Evolutionary conservation across 2,888 invertebrate genomes (phyloP).

Genomic region (Trypoxylon attenuatum): DNA sequence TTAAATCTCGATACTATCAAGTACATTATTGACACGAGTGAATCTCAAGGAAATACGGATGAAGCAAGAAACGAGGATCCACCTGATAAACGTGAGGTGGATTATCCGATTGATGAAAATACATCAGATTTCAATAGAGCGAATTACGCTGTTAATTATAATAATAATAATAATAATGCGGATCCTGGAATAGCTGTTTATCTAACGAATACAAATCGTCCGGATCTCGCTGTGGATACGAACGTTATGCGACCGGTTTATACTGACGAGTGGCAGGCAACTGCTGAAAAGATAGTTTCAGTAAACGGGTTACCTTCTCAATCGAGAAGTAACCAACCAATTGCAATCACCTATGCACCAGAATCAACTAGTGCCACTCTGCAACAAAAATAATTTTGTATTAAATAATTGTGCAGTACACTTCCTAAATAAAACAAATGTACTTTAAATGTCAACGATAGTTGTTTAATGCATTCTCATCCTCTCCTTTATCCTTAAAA

Average conservation of each 20-base stretch:
- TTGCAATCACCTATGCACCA: too few relatives aligned
- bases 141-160: not conserved
- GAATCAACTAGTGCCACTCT: too few relatives aligned
- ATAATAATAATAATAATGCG: not conserved
- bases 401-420: too few relatives aligned
- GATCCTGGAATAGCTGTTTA: not conserved
- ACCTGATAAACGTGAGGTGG: not conserved
- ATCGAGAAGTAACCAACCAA: too few relatives aligned
- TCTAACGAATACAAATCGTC: slow-evolving; percentile 1
- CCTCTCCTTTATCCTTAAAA: too few relatives aligned
- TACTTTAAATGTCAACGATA: too few relatives aligned
- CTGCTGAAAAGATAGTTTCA: slow-evolving; percentile 11
- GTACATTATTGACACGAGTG: not conserved
- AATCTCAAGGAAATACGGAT: not conserved
- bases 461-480: too few relatives aligned
- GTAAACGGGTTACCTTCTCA: not conserved
- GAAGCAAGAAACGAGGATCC: not conserved
- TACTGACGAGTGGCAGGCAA: slow-evolving; percentile 39
- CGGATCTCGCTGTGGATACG: slow-evolving; percentile 6
- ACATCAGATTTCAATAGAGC: not conserved
- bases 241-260: slow-evolving; percentile 3
- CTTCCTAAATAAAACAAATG: too few relatives aligned
- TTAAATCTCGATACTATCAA: not conserved
- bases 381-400: too few relatives aligned
- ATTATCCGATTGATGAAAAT: not conserved